Base-by-base conservation (phyloP, 2,797 vertebrate species). In the Sebastes iracundus region DNA sequence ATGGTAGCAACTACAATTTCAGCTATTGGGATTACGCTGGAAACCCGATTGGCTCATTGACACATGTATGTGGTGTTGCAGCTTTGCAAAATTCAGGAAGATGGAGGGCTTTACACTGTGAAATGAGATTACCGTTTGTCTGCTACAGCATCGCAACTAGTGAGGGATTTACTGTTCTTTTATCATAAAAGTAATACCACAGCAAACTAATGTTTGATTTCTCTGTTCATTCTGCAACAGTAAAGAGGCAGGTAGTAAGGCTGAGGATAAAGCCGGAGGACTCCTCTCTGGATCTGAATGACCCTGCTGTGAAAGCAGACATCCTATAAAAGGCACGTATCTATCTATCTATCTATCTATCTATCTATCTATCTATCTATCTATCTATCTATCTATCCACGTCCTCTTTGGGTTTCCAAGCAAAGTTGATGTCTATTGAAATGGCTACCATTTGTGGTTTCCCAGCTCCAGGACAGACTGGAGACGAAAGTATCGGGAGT, bases 281-380 rank as follows among this genome's bases (percentile, higher is more conserved):
- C 30, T 22, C 38, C 62, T 72, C 61, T 72, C 33, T 75, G 23
- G 30, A 73, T 27, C 64, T 68, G 25, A 74, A 74, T 16, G 38
- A 53, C 42, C 22, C 53, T 53, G 38, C 23, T 9, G 66, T 75
- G 52, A 58, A 49, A 42, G 72, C 52, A 64, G 27, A 22, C 22
- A 59, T 81, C 6, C 38, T 65, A 13, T 49, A 35, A 65, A 35
- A 75, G 53, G 72, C 14, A 23, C 52, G 38, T 6, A 20, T 67
- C 38, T 9, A 28, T n/a, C 22, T 23, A 16, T 35, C 33, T 35
- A 12, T 38, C 35, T 8, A 20, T 67, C 35, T 9, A 27, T 20
- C n/a, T 22, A 13, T 46, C 25, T 20, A 42, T 38, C 35, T 7
- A 42, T 18, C 38, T 35, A 12, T 12, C 33, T 35, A 33, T 33